These are phyloP conservation scores for Chaunax sp. DNA, from an alignment of 2,797 vertebrate genomes.

Conservation along the genomic window DNA sequence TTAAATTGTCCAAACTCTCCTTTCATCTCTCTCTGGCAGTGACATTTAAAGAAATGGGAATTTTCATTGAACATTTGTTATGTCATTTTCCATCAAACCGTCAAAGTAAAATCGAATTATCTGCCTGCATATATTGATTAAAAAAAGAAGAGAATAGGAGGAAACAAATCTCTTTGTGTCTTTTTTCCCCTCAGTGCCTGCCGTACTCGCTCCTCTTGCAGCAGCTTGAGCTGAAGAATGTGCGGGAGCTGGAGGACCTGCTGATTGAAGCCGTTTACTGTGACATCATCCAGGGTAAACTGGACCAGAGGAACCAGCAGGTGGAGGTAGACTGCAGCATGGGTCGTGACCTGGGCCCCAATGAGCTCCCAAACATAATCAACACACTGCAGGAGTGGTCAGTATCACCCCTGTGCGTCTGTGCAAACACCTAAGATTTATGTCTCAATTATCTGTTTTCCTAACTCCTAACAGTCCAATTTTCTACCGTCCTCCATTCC, in stretches of 20 bases:
- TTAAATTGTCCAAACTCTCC: constrained; percentile 45
- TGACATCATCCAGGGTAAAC: constrained; percentile 98
- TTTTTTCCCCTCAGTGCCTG: constrained; percentile 87
- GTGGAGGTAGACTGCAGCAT: constrained; percentile 99
- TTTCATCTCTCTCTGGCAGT: constrained; percentile 42
- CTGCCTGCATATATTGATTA: constrained; percentile 27
- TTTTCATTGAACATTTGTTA: constrained; percentile 41
- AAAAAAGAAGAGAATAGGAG: constrained; percentile 17
- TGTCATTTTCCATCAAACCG: constrained; percentile 43
- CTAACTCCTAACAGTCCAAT: not conserved
- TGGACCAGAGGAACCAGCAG: constrained; percentile 98
- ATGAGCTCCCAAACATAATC: constrained; percentile 95
- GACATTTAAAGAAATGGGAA: constrained; percentile 74
- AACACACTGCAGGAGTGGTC: constrained; percentile 99
- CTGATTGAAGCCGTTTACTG: constrained; percentile 98
- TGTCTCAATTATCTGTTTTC: constrained; percentile 31
- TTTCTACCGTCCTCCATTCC: not conserved
- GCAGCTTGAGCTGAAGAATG: constrained; percentile 97
- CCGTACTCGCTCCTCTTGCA: constrained; percentile 97
- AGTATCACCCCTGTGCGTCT: constrained; percentile 55
- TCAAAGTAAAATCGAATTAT: constrained; percentile 41
- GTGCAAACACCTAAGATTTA: constrained; percentile 21
- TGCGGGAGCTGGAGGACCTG: constrained; percentile 97
- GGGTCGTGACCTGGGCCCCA: constrained; percentile 96
- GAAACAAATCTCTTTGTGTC: constrained; percentile 8